Conservation (phyloP, 2,113 vertebrate species). For the Sinocyclocheilus rhinocerous region DNA sequence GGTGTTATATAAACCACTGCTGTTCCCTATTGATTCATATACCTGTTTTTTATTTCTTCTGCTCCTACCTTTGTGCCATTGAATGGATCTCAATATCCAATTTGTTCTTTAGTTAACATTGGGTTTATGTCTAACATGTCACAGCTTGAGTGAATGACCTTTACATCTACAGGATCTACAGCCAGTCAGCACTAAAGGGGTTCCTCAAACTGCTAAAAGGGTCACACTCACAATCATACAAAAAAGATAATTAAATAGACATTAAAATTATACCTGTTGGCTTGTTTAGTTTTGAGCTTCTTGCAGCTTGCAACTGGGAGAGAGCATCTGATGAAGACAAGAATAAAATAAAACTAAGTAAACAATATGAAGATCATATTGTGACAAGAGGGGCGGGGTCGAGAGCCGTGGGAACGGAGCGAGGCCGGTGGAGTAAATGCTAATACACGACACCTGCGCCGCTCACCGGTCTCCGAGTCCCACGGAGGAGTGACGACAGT, state of each 20-base stretch:
- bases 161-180: background rate
- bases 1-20: no score
- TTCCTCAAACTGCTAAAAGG: background rate
- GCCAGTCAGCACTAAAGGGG: background rate
- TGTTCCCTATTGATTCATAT: no score
- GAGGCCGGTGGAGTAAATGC: no score
- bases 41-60: background rate
- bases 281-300: background rate
- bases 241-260: background rate
- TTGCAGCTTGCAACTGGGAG: background rate
- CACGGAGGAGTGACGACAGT: no score
- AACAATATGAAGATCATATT: background rate
- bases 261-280: constrained; percentile 25
- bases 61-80: background rate
- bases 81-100: no score
- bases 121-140: background rate
- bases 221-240: background rate
- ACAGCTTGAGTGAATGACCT: background rate
- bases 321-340: background rate
- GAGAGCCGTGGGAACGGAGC: no score
- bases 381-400: no score
- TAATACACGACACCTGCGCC: no score
- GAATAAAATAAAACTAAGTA: background rate
- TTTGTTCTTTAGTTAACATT: no score
- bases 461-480: no score